Percentiles rank a stretch among this genome's conserved stretches.
Evolutionary conservation across 1,140 invertebrate species (phyloP).

Genomic region (Drosophila tropicalis): DNA sequence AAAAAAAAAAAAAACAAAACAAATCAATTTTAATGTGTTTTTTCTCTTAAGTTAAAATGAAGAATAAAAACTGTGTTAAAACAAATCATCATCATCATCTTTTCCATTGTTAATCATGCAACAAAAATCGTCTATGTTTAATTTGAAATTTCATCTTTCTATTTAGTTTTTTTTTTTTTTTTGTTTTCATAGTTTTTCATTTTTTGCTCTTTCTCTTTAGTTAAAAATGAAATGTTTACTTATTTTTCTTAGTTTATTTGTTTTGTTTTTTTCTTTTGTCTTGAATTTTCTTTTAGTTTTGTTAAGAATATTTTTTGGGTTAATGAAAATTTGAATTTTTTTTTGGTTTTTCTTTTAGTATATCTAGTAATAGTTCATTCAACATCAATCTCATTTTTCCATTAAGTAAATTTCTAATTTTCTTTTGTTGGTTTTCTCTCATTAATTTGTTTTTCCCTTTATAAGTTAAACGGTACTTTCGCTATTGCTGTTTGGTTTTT

Average conservation of each 20-base stretch:
- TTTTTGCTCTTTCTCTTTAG: conserved; percentile 33
- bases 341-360: conserved; percentile 50
- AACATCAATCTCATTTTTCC: conserved; percentile 71
- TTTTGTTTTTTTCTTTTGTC: conserved; percentile 34
- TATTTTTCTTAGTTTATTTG: conserved; percentile 16
- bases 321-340: conserved; percentile 25
- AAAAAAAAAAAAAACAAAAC: neutral
- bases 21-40: neutral
- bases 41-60: conserved; percentile 22
- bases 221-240: conserved; percentile 20
- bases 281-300: conserved; percentile 36
- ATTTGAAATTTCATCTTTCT: neutral
- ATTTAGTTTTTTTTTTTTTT: neutral
- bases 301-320: conserved; percentile 40
- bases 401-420: conserved; percentile 71
- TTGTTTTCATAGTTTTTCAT: conserved; percentile 19
- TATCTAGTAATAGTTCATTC: conserved; percentile 32
- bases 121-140: conserved; percentile 63
- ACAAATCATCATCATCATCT: neutral
- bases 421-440: conserved; percentile 28
- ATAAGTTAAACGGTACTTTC: conserved; percentile 72
- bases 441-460: conserved; percentile 49
- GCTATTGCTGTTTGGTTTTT: conserved; percentile 73
- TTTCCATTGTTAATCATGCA: conserved; percentile 40
- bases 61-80: neutral